These are phyloP conservation scores for Selenia dentaria DNA, from an alignment of 2,888 invertebrate genomes.

Conservation along the genomic window DNA sequence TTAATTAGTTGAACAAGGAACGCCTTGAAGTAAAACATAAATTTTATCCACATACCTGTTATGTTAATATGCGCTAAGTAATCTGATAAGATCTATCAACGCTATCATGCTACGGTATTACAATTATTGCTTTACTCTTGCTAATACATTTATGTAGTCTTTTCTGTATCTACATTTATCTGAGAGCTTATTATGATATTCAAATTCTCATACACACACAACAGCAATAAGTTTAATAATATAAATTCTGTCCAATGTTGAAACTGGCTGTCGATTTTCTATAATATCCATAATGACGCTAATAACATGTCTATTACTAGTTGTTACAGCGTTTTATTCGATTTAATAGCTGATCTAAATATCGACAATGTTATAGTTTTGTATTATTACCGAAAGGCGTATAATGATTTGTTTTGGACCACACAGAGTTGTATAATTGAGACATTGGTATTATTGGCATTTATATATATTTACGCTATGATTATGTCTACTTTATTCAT, in stretches of 20 bases:
- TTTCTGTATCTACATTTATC: constrained; percentile 40
- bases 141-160: constrained; percentile 36
- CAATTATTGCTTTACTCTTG: constrained; percentile 36
- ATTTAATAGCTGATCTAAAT: constrained; percentile 74
- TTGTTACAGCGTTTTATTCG: constrained; percentile 65
- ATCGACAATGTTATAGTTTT: constrained; percentile 69
- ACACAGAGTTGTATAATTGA: constrained; percentile 76
- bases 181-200: constrained; percentile 27
- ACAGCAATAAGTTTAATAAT: constrained; percentile 35
- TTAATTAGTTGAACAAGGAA: neutral
- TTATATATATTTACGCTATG: constrained; percentile 49
- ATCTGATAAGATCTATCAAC: constrained; percentile 40
- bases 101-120: constrained; percentile 32
- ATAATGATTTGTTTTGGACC: constrained; percentile 71
- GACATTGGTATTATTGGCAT: constrained; percentile 67
- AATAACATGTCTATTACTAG: constrained; percentile 75
- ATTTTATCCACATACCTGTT: constrained; percentile 34
- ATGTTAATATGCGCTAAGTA: constrained; percentile 45
- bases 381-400: constrained; percentile 60
- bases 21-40: constrained; percentile 18
- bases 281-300: constrained; percentile 68
- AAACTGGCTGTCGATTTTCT: constrained; percentile 66
- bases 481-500: constrained; percentile 48
- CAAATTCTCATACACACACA: constrained; percentile 20
- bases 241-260: constrained; percentile 47